phyloP scores from a whole-genome alignment of 2,113 vertebrate genomes.

The Mixornis gularis region DNA sequence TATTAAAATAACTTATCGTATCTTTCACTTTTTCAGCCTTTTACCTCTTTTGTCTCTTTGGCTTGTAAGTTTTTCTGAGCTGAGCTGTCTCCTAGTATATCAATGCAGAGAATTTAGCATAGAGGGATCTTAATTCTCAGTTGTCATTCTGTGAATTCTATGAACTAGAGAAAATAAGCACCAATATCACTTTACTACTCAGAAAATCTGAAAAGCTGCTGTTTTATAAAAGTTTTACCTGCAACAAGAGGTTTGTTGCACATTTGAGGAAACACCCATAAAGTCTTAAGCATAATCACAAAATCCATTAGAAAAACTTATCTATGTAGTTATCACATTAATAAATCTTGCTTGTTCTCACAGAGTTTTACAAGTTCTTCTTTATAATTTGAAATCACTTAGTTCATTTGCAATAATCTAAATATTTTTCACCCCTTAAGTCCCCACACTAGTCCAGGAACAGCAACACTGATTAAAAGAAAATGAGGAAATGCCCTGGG shows the following conservation, averaged over 20 bases:
- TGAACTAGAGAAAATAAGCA: neutral
- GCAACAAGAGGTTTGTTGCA: neutral
- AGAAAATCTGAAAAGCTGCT: neutral
- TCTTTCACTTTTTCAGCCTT: neutral
- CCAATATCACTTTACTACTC: neutral
- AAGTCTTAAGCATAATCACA: neutral
- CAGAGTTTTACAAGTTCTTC: neutral
- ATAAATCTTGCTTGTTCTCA: neutral
- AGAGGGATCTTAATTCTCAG: neutral
- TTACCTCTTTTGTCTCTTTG: neutral
- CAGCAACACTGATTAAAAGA: neutral
- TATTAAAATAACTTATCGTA: neutral
- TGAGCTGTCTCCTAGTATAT: neutral
- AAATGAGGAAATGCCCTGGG: neutral
- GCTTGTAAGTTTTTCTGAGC: neutral
- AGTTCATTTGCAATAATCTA: neutral
- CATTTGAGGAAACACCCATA: neutral
- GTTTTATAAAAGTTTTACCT: neutral
- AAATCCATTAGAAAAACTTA: neutral
- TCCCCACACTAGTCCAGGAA: neutral
- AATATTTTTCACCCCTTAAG: neutral
- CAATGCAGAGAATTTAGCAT: neutral
- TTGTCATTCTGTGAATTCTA: neutral
- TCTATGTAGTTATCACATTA: neutral
- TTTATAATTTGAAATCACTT: neutral